These are phyloP conservation scores for Papilio aristodemus DNA, from an alignment of 1,140 invertebrate genomes.

Conservation along the genomic window DNA sequence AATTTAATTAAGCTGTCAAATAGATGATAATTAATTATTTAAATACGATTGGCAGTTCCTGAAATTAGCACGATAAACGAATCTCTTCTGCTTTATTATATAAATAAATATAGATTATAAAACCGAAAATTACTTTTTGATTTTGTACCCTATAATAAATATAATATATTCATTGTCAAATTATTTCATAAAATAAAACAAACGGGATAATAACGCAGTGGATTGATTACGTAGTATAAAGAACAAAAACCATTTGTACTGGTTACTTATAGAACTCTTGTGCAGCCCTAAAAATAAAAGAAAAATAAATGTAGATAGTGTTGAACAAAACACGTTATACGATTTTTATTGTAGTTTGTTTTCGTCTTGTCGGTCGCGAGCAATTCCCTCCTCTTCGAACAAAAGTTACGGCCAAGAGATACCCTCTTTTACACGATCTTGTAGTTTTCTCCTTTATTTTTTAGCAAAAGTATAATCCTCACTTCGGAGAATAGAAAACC, in stretches of 20 bases:
- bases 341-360: constrained; percentile 54
- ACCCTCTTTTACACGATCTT: constrained; percentile 51
- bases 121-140: constrained; percentile 1
- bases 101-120: too few species aligned
- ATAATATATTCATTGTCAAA: constrained; percentile 15
- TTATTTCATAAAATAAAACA: constrained; percentile 7
- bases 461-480: constrained; percentile 63
- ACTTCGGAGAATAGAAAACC: constrained; percentile 57
- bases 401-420: constrained; percentile 56
- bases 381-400: constrained; percentile 56
- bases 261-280: constrained; percentile 27
- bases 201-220: constrained; percentile 8
- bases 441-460: constrained; percentile 57
- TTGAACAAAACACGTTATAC: constrained; percentile 52
- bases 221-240: constrained; percentile 12
- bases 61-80: too few species aligned
- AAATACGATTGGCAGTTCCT: too few species aligned
- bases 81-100: too few species aligned
- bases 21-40: too few species aligned
- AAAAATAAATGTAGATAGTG: constrained; percentile 39
- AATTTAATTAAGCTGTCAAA: too few species aligned
- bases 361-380: constrained; percentile 58
- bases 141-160: background rate
- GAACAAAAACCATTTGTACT: constrained; percentile 14
- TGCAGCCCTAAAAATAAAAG: constrained; percentile 39